Base-by-base conservation (phyloP, 64 coral and sea anemone species). In the Pocillopora verrucosa region DNA sequence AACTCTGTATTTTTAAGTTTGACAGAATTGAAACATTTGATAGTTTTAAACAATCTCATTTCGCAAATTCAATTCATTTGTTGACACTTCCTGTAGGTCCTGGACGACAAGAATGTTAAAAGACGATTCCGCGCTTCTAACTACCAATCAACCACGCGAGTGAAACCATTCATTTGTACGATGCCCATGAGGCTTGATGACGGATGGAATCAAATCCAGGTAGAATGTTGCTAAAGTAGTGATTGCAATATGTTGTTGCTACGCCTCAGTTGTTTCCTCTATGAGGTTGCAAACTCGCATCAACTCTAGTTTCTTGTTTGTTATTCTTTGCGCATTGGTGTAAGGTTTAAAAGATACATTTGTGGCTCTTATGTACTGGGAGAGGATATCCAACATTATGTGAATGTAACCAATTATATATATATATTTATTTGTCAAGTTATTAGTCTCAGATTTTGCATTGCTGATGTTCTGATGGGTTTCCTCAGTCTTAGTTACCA, bases 121-220 rank as follows among this genome's bases (percentile, higher is more conserved):
- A 88, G 97, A 73, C 89, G 97, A 89, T 99, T 99, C 75, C 87
- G 97, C 58, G 97, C 97, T 19, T 99, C 97, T 10, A 99, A 99
- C 89, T 99, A 99, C 64, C 97, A 99, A 60, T 99, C 97, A 60
- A 99, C 97, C 5, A 99, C 97, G 26, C 70, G 97, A 89, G 97
- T 99, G 68, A 99, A 99, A 91, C 97, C 97, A 19, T 99, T 99
- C 76, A 99, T 99, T 93, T 99, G 97, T 60, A 99, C 97, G n/a
- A 99, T 99, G 97, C 97, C 97, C 0, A 99, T 99, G 97, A 99
- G 97, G 93, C 91, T 99, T 64, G 97, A 99, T 75, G 97, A 99
- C 90, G 97, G 97, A 20, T 99, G 97, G 97, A 99, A 99, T 87
- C 97, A 99, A 83, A 99, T 99, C 76, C 97, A 99, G 93, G 97